A percentile compares a stretch with the other conserved stretches of the same genome.
These are phyloP conservation scores for Chloropsis hardwickii DNA, from an alignment of 2,113 vertebrate species.

Conservation along the genomic window DNA sequence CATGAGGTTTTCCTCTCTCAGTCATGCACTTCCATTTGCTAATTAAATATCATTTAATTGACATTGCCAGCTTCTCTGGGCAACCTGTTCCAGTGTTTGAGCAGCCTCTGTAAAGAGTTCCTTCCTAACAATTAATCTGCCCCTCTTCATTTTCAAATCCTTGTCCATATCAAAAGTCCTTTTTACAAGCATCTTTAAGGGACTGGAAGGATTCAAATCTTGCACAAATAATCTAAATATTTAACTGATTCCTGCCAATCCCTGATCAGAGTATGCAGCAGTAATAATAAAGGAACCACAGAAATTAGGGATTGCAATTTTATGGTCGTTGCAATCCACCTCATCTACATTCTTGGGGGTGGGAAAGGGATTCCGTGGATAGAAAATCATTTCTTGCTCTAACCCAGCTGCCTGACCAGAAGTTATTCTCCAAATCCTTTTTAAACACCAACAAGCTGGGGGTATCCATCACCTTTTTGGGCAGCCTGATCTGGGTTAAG, in stretches of 20 bases:
- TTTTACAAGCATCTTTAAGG: background rate
- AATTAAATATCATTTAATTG: background rate
- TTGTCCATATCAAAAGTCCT: background rate
- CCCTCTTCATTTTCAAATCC: background rate
- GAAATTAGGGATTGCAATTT: background rate
- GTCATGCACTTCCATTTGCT: background rate
- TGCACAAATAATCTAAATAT: background rate
- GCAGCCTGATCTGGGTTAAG: background rate
- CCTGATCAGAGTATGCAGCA: rapidly evolving
- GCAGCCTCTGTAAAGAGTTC: background rate
- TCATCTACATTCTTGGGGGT: background rate
- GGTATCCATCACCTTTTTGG: background rate
- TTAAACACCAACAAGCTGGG: rapidly evolving
- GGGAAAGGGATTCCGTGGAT: background rate
- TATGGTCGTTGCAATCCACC: background rate
- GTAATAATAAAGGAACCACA: background rate
- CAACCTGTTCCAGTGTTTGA: background rate
- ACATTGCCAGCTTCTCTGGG: background rate
- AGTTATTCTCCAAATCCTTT: background rate
- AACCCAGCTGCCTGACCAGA: background rate
- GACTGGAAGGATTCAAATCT: background rate
- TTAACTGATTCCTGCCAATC: background rate
- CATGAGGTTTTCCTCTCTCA: background rate
- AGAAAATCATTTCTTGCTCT: background rate
- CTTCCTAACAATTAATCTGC: background rate